Conservation (phyloP, 2,113 vertebrate species). For the Mustelus asterias region DNA sequence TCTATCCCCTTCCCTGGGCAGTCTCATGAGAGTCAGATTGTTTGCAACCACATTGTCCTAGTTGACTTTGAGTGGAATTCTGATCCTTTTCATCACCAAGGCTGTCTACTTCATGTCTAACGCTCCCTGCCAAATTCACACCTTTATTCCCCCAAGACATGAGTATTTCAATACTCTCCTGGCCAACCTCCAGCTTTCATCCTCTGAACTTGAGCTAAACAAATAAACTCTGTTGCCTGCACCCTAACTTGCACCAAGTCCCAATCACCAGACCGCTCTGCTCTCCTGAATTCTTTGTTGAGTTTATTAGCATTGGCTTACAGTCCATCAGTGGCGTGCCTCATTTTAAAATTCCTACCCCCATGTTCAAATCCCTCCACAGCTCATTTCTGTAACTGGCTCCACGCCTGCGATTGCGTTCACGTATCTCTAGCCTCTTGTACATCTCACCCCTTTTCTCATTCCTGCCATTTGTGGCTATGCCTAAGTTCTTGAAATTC, state of each 20-base stretch:
- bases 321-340: not conserved
- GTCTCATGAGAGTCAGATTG: not conserved
- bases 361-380: not conserved
- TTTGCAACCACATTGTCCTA: not conserved
- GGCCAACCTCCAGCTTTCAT: not conserved
- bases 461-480: no score
- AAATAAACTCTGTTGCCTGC: not conserved
- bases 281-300: not conserved
- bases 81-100: not conserved
- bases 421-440: not conserved
- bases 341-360: not conserved
- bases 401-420: not conserved
- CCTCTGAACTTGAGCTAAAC: not conserved
- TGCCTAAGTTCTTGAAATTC: not conserved
- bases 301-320: not conserved
- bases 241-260: not conserved
- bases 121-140: not conserved
- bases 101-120: not conserved
- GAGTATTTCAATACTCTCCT: not conserved
- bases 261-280: not conserved
- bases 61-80: not conserved
- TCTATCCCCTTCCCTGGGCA: not conserved
- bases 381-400: not conserved
- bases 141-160: not conserved
- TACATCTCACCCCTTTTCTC: not conserved